Evolutionary conservation across 2,797 vertebrate species (phyloP).

Genomic region (Merluccius polli): DNA sequence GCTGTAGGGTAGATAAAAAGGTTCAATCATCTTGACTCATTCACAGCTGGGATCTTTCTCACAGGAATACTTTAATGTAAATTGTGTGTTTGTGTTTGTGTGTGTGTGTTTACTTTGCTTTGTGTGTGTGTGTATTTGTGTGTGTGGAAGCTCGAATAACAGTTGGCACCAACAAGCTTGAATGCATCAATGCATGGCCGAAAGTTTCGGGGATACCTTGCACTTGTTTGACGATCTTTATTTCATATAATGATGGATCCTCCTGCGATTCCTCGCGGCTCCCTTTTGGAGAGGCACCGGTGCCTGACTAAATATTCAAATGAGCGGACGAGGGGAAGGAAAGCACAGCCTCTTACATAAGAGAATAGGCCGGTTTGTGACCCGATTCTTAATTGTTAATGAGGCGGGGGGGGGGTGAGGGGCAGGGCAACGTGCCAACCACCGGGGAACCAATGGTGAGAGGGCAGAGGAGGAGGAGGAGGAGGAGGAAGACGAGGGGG

Average conservation of each 20-base stretch:
- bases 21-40: not conserved
- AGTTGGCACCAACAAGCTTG: no score
- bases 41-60: not conserved
- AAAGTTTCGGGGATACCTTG: not conserved
- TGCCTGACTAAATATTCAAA: constrained; percentile 81
- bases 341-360: constrained; percentile 73
- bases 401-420: constrained; percentile 40
- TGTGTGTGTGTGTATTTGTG: not conserved
- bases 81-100: not conserved
- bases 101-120: not conserved
- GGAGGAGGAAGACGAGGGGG: constrained; percentile 18
- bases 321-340: constrained; percentile 67
- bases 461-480: constrained; percentile 19
- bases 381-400: constrained; percentile 87
- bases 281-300: constrained; percentile 66
- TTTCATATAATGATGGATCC: constrained; percentile 13
- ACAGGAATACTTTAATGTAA: not conserved
- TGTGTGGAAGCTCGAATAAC: not conserved
- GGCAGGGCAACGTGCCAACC: constrained; percentile 63
- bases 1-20: not conserved
- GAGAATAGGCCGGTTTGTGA: constrained; percentile 81
- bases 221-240: constrained; percentile 9
- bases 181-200: not conserved
- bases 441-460: constrained; percentile 61
- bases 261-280: constrained; percentile 40